A percentile compares a stretch with the other conserved stretches of the same genome.
These are phyloP conservation scores for Nephrotoma appendiculata DNA, from an alignment of 2,888 invertebrate species.

Conservation along the genomic window DNA sequence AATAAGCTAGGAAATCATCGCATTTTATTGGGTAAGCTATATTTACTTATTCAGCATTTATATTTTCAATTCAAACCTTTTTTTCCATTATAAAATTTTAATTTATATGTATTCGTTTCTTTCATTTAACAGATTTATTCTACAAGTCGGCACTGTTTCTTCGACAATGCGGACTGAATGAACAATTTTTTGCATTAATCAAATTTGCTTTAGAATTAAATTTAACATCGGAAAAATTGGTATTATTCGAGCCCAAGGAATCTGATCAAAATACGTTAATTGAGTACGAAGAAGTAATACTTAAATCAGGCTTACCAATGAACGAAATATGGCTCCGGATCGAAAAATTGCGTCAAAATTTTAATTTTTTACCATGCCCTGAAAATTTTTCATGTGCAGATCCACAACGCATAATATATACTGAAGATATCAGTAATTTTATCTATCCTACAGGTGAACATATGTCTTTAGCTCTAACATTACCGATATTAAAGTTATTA, in stretches of 20 bases:
- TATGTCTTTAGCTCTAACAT: slow-evolving; percentile 39
- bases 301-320: slow-evolving; percentile 50
- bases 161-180: slow-evolving; percentile 58
- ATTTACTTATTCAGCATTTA: not conserved
- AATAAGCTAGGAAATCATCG: slow-evolving; percentile 16
- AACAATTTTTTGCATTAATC: slow-evolving; percentile 57
- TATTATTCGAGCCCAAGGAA: slow-evolving; percentile 20
- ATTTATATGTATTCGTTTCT: not conserved
- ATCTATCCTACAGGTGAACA: slow-evolving; percentile 50
- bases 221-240: slow-evolving; percentile 34
- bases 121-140: slow-evolving; percentile 36
- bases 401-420: slow-evolving; percentile 49
- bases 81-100: not conserved
- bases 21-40: slow-evolving; percentile 13
- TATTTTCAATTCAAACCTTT: not conserved
- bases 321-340: slow-evolving; percentile 60
- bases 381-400: slow-evolving; percentile 37
- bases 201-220: slow-evolving; percentile 53
- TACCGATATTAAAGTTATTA: slow-evolving; percentile 38
- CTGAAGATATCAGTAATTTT: slow-evolving; percentile 48
- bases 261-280: slow-evolving; percentile 28
- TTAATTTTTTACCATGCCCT: slow-evolving; percentile 49
- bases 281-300: slow-evolving; percentile 45
- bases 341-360: slow-evolving; percentile 56
- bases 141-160: slow-evolving; percentile 37